Percentiles rank a stretch among this genome's conserved stretches.
Conservation (phyloP, 2,888 invertebrate species). For the Watsonalla cultraria region DNA sequence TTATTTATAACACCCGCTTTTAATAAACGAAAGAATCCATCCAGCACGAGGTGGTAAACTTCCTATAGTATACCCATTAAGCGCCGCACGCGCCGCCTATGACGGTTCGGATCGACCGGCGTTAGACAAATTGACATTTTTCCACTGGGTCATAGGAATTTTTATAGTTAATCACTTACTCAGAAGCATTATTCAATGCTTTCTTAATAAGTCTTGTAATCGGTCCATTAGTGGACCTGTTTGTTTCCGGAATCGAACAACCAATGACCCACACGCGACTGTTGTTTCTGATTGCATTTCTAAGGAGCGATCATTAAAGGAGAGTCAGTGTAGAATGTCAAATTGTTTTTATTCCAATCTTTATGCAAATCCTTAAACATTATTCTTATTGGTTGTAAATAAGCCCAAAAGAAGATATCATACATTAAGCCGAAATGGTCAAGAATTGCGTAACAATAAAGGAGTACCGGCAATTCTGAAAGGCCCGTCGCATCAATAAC, state of each 20-base stretch:
- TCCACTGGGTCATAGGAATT: slow-evolving; percentile 46
- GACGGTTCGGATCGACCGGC: slow-evolving; percentile 8
- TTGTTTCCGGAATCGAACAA: neutral
- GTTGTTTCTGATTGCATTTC: neutral
- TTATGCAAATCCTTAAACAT: too few relatives aligned
- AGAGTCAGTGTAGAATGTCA: neutral
- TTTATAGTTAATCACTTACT: slow-evolving; percentile 20
- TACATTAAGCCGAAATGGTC: too few relatives aligned
- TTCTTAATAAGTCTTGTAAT: slow-evolving; percentile 21
- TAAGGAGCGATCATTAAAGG: neutral
- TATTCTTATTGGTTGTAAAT: too few relatives aligned
- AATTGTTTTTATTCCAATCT: too few relatives aligned
- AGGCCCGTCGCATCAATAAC: slow-evolving; percentile 6
- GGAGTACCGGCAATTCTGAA: neutral
- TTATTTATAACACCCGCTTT: too few relatives aligned
- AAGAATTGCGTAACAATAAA: neutral
- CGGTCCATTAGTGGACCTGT: neutral
- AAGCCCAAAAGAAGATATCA: too few relatives aligned
- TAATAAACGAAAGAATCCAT: neutral
- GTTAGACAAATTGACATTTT: slow-evolving; percentile 50
- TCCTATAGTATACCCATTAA: slow-evolving; percentile 15
- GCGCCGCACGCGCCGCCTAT: slow-evolving; percentile 10
- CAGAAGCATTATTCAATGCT: slow-evolving; percentile 5
- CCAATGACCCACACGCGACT: neutral
- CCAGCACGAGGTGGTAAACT: slow-evolving; percentile 15